Base-by-base conservation (phyloP, 2,888 invertebrate genomes). In the Camponotus fellah region DNA sequence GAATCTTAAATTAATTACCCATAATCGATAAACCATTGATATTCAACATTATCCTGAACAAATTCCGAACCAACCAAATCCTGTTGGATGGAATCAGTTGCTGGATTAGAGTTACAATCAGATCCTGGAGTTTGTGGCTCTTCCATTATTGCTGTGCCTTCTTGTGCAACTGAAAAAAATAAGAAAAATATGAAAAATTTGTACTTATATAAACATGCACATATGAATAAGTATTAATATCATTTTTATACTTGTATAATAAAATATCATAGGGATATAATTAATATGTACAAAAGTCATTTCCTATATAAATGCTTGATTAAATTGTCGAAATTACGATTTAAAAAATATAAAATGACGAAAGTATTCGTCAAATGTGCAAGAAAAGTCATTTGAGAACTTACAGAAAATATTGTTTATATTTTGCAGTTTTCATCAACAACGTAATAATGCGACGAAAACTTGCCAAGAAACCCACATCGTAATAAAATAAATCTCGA, bases 11-110 rank as follows among this genome's bases (percentile, higher is more conserved):
- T 40, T 34, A 56, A 9, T 83, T 92, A 97, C 97, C 98, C 98
- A 94, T 98, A 98, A 95, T 98, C 98, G 92, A 98, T 96, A 95
- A 98, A 98, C 98, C 98, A 98, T 95, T 98, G 97, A 95, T 98
- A 98, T 92, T 98, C 98, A 92, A 97, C 97, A 96, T 98, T 98
- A 95, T 98, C 98, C 95, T 97, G 97, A 91, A 97, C 96, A 94
- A 97, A 97, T 94, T 97, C 97, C n/a, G 95, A 94, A 71, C 94
- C 93, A 66, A 94, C 92, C 68, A 95, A 95, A 92, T 96, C 96
- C 90, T 96, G 96, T 53, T 96, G 92, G 66, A 94, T 96, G 75
- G 96, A 95, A 91, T 95, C 96, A 89, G 95, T 95, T 79, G 95
- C 94, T 93, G 96, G 96, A 94, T 96, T 96, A 86, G 95, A 96